Evolutionary conservation across 1,140 invertebrate genomes (phyloP).

Genomic region (Homalodisca vitripennis): DNA sequence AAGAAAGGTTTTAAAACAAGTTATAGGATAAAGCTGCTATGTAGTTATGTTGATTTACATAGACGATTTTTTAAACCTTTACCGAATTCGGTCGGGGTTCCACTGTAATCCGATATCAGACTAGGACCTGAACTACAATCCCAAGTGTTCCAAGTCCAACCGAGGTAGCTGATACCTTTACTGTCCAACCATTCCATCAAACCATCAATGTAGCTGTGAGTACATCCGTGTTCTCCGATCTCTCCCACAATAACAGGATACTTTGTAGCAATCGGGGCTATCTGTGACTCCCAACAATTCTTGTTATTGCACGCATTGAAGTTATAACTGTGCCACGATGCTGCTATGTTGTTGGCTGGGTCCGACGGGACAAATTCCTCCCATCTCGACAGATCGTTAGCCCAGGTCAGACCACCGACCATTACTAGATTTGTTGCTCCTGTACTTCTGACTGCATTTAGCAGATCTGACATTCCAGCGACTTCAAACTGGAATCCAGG

Average conservation of each 20-base stretch:
- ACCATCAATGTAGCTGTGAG: neutral
- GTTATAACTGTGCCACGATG: slow-evolving; percentile 6
- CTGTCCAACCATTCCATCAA: neutral
- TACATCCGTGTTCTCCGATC: slow-evolving; percentile 10
- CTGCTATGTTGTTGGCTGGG: slow-evolving; percentile 3
- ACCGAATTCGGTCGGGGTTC: neutral
- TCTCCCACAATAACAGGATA: neutral
- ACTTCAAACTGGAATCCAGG: neutral
- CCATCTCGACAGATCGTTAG: neutral
- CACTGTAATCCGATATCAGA: neutral
- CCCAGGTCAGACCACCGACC: neutral
- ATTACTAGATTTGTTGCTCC: slow-evolving; percentile 3
- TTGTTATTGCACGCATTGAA: neutral
- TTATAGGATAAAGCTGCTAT: too few relatives aligned
- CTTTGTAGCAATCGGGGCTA: neutral
- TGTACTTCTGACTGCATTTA: neutral
- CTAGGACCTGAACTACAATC: neutral
- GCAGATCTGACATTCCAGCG: neutral
- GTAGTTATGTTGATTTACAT: too few relatives aligned
- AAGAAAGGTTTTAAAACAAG: too few relatives aligned
- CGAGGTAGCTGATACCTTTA: neutral
- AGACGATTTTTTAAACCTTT: neutral
- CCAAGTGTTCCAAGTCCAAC: neutral
- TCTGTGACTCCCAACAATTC: slow-evolving; percentile 1
- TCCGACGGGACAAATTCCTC: neutral